These are phyloP conservation scores for Oreochromis grahami DNA, from an alignment of 2,797 vertebrate genomes.

Conservation along the genomic window DNA sequence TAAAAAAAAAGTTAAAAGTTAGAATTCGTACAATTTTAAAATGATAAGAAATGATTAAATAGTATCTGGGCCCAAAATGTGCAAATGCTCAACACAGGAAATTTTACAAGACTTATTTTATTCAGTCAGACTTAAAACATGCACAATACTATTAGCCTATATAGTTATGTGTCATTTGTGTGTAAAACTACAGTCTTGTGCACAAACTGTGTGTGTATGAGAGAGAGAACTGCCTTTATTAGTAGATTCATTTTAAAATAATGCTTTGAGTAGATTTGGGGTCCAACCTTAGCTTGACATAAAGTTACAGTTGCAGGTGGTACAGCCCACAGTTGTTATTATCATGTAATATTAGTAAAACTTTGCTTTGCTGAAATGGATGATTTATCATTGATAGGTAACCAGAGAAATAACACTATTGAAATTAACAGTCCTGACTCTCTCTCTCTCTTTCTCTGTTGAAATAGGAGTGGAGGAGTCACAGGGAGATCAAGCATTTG, in stretches of 20 bases:
- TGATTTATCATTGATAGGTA: neutral
- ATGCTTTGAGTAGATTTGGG: neutral
- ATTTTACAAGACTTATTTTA: neutral
- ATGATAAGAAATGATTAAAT: neutral
- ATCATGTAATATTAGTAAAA: neutral
- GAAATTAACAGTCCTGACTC: neutral
- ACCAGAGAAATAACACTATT: neutral
- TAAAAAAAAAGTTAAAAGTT: neutral
- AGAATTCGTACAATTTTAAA: neutral
- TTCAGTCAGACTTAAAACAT: neutral
- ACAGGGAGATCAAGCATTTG: neutral
- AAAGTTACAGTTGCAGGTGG: neutral
- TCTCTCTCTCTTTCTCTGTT: accelerated
- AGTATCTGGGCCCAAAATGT: neutral
- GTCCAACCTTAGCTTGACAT: neutral
- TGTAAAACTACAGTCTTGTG: neutral
- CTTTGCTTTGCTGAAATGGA: neutral
- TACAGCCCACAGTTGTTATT: neutral
- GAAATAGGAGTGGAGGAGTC: neutral
- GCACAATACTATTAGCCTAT: neutral
- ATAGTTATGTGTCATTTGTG: neutral
- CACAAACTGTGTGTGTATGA: neutral
- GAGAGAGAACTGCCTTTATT: neutral
- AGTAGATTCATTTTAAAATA: neutral
- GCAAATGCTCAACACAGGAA: neutral